A percentile compares a stretch with the other conserved stretches of the same genome.
These are phyloP conservation scores for Micrasema longulum DNA, from an alignment of 1,140 invertebrate species.

Conservation along the genomic window DNA sequence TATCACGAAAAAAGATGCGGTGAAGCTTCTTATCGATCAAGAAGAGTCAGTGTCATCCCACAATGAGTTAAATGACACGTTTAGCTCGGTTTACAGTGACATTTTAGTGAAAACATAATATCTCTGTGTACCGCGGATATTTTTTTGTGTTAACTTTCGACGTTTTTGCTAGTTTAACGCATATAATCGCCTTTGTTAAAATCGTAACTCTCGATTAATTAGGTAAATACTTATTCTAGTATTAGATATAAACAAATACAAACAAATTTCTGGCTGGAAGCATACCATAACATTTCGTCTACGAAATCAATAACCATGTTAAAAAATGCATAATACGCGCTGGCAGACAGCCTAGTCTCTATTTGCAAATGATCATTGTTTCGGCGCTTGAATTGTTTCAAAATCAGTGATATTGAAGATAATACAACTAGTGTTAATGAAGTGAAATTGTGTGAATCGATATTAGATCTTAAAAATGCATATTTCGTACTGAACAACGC, in stretches of 20 bases:
- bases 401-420: no score
- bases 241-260: neutral
- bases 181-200: neutral
- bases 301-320: conserved; percentile 33
- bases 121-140: conserved; percentile 4
- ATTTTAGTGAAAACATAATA: conserved; percentile 35
- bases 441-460: no score
- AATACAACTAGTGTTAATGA: no score
- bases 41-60: neutral
- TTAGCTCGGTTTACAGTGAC: conserved; percentile 14
- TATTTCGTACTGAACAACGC: no score
- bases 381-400: neutral
- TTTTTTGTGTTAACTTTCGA: conserved; percentile 13
- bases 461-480: no score
- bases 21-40: conserved; percentile 5
- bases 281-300: conserved; percentile 13
- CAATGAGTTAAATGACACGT: conserved; percentile 22
- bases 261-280: neutral
- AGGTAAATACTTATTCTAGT: neutral
- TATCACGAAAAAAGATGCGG: conserved; percentile 11
- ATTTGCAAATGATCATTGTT: conserved; percentile 17
- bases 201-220: neutral
- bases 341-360: neutral
- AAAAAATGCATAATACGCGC: conserved; percentile 28
- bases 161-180: neutral